Evolutionary conservation across 2,797 vertebrate species (phyloP), one percentile per base, ranked within the genome.

Genomic region (Hapalemur alaotrensis): DNA sequence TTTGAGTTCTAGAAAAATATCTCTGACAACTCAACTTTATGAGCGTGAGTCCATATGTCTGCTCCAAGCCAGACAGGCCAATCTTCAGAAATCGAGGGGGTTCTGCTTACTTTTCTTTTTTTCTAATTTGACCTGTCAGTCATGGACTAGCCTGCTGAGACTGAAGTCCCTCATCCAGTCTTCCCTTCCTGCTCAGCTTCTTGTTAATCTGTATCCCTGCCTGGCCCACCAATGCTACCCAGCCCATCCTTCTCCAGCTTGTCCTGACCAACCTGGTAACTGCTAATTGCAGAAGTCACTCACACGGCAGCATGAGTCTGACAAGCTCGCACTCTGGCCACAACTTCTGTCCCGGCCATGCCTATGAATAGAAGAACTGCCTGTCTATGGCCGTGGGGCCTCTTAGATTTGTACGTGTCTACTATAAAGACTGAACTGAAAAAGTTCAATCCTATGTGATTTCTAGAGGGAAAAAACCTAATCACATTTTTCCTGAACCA

Each of bases 381-480:
- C n/a, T 28, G 79, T 43, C 8, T 50, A 3, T 41, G 73, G 59
- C 86, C 5, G 0, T 0, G 0, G 70, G 12, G 52, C 43, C 32
- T 86, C 52, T 94, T 50, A 52, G 48, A 96, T 93, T 52, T 81
- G 70, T 94, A 78, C n/a, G n/a, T 17, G 86, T 91, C 95, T 85
- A 67, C 72, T 69, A 12, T n/a, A 90, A 92, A 85, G 93, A 94
- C 73, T 18, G 30, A 96, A 95, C 43, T 91, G 84, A 43, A 96
- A 91, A 95, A 75, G 73, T 91, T 95, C 97, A 95, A 82, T 80
- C 50, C 75, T 72, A 18, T 82, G 54, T 89, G 94, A 93, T 97
- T 96, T 97, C 97, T 94, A 95, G 91, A 95, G 91, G 94, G 91
- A 96, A 75, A 95, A 82, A 86, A 85, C 84, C 91, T 97, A 97